Percentiles rank a stretch among this genome's conserved stretches.
phyloP scores from a whole-genome alignment of 1,140 invertebrate genomes.

The Caenorhabditis tropicalis region DNA sequence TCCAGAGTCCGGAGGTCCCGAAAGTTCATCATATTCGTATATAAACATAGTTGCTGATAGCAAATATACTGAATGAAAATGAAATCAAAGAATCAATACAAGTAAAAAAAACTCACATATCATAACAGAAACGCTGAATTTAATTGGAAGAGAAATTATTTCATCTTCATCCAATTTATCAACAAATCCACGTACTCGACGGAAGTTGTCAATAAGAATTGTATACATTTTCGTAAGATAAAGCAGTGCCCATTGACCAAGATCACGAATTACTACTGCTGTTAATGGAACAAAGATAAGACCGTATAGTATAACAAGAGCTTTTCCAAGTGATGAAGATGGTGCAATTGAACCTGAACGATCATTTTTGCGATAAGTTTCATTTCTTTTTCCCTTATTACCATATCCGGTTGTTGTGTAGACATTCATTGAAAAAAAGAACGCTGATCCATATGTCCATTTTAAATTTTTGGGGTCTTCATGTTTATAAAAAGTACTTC shows the following conservation, averaged over 20 bases:
- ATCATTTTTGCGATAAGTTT: not conserved
- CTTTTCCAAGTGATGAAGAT: conserved; percentile 22
- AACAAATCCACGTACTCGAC: not conserved
- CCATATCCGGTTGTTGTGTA: conserved; percentile 47
- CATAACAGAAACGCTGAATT: conserved; percentile 34
- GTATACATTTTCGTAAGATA: conserved; percentile 48
- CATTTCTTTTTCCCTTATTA: not conserved
- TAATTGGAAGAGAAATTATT: conserved; percentile 33
- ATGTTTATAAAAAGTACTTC: conserved; percentile 46
- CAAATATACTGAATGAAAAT: conserved; percentile 32
- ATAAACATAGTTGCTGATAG: conserved; percentile 37
- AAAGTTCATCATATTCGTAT: conserved; percentile 40
- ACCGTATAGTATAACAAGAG: conserved; percentile 21
- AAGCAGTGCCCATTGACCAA: conserved; percentile 42
- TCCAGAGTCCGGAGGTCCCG: conserved; percentile 38
- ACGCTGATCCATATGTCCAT: conserved; percentile 46
- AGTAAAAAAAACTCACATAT: conserved; percentile 3
- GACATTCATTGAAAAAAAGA: conserved; percentile 46
- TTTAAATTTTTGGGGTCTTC: conserved; percentile 30
- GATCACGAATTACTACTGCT: conserved; percentile 39
- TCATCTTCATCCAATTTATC: conserved; percentile 36
- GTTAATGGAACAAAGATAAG: conserved; percentile 42
- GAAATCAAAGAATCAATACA: not conserved
- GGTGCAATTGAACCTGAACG: conserved; percentile 46
- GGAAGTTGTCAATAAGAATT: conserved; percentile 22